phyloP scores from a whole-genome alignment of 2,888 invertebrate species.

The Carterocephalus palaemon region DNA sequence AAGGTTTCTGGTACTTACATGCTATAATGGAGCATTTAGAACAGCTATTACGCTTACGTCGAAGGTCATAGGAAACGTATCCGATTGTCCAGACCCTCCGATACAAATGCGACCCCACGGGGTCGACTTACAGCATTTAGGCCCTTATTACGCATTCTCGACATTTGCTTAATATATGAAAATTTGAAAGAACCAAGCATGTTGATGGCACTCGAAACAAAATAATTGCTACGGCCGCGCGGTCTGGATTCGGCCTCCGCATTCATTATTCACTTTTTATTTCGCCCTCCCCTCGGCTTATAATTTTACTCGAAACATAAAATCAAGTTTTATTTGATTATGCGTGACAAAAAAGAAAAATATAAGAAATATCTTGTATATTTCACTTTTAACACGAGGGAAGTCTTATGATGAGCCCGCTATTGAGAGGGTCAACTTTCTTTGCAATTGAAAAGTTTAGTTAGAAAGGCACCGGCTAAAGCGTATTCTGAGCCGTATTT shows the following conservation, averaged over 20 bases:
- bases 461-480: background rate
- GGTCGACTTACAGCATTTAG: slow-evolving; percentile 69
- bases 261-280: slow-evolving; percentile 79
- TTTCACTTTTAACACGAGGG: slow-evolving; percentile 63
- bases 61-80: slow-evolving; percentile 39
- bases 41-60: slow-evolving; percentile 11
- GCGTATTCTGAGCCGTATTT: slow-evolving; percentile 17
- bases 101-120: slow-evolving; percentile 57
- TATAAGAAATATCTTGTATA: slow-evolving; percentile 61
- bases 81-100: slow-evolving; percentile 54
- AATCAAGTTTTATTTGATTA: slow-evolving; percentile 79
- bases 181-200: slow-evolving; percentile 76
- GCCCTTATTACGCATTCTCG: slow-evolving; percentile 75
- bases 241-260: slow-evolving; percentile 72
- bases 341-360: slow-evolving; percentile 62
- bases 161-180: slow-evolving; percentile 78
- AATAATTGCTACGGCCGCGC: slow-evolving; percentile 77
- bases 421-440: slow-evolving; percentile 17
- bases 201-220: slow-evolving; percentile 78
- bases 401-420: slow-evolving; percentile 42
- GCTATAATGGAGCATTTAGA: slow-evolving; percentile 3
- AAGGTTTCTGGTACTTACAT: slow-evolving; percentile 3
- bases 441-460: slow-evolving; percentile 18
- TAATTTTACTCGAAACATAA: slow-evolving; percentile 78
- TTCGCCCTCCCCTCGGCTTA: slow-evolving; percentile 73